phyloP scores from a whole-genome alignment of 23 tunicate species.

The Oikopleura dioica region DNA sequence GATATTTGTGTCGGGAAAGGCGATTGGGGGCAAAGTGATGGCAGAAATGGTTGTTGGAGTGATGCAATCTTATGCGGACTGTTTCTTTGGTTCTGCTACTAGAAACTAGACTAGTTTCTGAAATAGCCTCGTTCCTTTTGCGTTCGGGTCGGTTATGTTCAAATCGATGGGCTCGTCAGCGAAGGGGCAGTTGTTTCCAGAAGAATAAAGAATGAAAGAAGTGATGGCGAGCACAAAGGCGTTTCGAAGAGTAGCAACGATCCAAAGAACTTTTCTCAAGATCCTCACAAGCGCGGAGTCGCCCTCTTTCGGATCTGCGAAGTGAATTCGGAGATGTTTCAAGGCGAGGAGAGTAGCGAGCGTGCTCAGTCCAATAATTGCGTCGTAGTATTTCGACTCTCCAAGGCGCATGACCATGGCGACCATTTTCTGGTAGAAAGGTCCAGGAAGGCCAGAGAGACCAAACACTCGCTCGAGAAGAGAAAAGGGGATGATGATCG shows the following conservation, averaged over 20 bases:
- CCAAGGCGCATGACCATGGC: background rate
- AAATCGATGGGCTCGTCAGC: too few species aligned
- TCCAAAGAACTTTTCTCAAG: background rate
- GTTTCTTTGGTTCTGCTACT: background rate
- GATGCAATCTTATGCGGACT: background rate
- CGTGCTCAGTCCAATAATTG: background rate
- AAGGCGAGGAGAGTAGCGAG: background rate
- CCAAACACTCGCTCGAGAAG: constrained; percentile 1
- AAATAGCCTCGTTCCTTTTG: too few species aligned
- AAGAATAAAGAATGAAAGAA: background rate
- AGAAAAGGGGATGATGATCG: background rate
- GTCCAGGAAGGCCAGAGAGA: background rate
- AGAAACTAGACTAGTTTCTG: too few species aligned
- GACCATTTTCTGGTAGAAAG: background rate
- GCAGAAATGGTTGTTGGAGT: background rate
- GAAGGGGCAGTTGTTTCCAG: background rate
- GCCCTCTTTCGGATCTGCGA: background rate
- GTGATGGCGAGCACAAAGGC: background rate
- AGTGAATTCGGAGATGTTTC: background rate
- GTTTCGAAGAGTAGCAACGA: background rate
- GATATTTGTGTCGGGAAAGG: constrained; percentile 8
- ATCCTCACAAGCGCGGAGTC: background rate
- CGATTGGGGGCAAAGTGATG: background rate
- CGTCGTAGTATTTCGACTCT: background rate
- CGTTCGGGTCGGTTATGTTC: too few species aligned